phyloP scores from a whole-genome alignment of 2,113 vertebrate species.

The Anas platyrhynchos region DNA sequence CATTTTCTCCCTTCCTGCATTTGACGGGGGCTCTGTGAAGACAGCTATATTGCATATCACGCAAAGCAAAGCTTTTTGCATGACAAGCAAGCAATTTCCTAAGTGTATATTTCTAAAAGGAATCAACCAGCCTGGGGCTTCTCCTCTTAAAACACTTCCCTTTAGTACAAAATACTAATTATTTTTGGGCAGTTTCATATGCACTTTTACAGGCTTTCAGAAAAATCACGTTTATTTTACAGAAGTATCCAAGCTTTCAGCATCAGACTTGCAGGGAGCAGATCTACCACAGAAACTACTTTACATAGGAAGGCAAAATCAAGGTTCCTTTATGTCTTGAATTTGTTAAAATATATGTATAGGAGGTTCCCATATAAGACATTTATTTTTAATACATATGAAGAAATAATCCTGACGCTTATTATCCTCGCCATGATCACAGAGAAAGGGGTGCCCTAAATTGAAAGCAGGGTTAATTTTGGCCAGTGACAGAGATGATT shows the following conservation, averaged over 20 bases:
- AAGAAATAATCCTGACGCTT: background rate
- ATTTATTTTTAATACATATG: background rate
- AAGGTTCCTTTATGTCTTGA: background rate
- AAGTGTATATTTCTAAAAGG: background rate
- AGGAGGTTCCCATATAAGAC: background rate
- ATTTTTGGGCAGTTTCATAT: background rate
- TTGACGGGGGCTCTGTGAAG: background rate
- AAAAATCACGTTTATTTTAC: background rate
- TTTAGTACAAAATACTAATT: background rate
- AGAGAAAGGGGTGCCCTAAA: background rate
- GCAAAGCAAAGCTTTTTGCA: background rate
- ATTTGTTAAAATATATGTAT: background rate
- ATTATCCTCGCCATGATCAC: background rate
- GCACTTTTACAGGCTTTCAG: background rate
- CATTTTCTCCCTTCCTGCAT: accelerated
- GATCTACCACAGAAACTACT: background rate
- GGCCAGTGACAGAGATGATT: background rate
- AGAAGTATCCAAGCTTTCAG: background rate
- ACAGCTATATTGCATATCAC: background rate
- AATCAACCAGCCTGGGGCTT: background rate
- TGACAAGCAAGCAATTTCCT: too few species aligned
- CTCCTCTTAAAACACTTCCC: background rate
- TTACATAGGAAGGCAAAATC: background rate
- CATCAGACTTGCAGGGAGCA: accelerated
- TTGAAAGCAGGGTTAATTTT: background rate